These are phyloP conservation scores for Zootoca vivipara DNA, from an alignment of 2,113 vertebrate genomes.

Conservation along the genomic window DNA sequence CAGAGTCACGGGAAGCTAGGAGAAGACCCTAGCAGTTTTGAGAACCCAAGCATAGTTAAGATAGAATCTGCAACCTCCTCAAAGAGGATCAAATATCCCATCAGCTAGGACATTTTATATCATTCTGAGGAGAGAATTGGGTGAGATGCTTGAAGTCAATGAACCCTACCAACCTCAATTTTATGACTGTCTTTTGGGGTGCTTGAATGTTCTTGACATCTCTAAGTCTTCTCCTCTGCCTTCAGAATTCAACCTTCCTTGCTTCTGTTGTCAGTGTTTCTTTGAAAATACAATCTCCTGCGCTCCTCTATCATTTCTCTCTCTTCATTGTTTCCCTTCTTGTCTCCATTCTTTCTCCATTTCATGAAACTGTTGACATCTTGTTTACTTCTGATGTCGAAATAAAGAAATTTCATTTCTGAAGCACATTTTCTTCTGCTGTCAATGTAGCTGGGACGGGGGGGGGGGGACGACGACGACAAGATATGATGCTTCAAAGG, in stretches of 20 bases:
- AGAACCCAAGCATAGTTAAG: too few species aligned
- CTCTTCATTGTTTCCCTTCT: background rate
- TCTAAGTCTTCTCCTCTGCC: background rate
- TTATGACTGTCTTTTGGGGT: background rate
- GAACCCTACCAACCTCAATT: background rate
- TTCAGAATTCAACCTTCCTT: background rate
- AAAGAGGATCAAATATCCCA: background rate
- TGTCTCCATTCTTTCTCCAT: background rate
- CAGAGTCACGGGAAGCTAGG: background rate
- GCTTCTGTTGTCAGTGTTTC: background rate
- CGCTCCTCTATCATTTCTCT: background rate
- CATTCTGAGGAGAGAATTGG: background rate
- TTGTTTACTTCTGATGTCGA: constrained; percentile 32
- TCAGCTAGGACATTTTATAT: background rate
- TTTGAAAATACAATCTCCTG: background rate
- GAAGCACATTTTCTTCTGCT: constrained; percentile 20
- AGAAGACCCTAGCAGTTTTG: background rate
- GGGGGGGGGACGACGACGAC: background rate
- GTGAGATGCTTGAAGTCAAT: background rate
- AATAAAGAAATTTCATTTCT: constrained; percentile 33
- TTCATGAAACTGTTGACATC: constrained; percentile 3
- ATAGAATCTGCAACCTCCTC: background rate
- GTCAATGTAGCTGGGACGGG: background rate
- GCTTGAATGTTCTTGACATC: background rate
- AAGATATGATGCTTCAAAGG: constrained; percentile 11